Conservation (phyloP, 2,888 invertebrate species). For the Xestia c-nigrum region DNA sequence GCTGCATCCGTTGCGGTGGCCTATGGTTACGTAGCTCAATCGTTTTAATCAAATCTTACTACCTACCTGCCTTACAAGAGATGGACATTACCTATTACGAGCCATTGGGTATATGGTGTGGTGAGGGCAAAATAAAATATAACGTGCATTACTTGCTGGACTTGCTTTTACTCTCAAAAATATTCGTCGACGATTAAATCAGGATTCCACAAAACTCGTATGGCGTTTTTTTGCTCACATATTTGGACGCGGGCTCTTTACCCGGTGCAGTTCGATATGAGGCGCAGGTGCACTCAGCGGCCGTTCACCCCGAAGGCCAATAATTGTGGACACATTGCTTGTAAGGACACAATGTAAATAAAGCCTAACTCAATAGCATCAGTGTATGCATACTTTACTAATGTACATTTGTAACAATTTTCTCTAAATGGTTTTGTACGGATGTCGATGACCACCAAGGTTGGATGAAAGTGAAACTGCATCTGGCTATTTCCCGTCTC, state of each 20-base stretch:
- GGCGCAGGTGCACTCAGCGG: slow-evolving; percentile 84
- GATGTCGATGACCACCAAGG: slow-evolving; percentile 82
- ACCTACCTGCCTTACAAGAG: slow-evolving; percentile 27
- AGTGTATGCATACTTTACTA: slow-evolving; percentile 51
- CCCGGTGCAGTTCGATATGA: slow-evolving; percentile 73
- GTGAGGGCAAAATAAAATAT: slow-evolving; percentile 17
- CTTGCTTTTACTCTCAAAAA: slow-evolving; percentile 51
- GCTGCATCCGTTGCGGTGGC: slow-evolving; percentile 64
- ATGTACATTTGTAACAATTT: slow-evolving; percentile 66
- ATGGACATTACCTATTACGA: slow-evolving; percentile 13
- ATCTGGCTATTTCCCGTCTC: slow-evolving; percentile 76
- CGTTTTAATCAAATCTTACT: slow-evolving; percentile 51
- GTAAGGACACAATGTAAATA: slow-evolving; percentile 64
- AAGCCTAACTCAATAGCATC: slow-evolving; percentile 47
- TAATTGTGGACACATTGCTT: slow-evolving; percentile 74
- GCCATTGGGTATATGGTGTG: background rate
- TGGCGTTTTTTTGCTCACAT: slow-evolving; percentile 81
- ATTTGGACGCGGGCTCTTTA: slow-evolving; percentile 79
- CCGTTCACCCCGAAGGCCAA: slow-evolving; percentile 81
- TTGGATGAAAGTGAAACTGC: slow-evolving; percentile 85
- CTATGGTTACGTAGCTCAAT: slow-evolving; percentile 54
- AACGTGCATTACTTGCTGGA: slow-evolving; percentile 1
- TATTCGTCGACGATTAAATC: slow-evolving; percentile 51
- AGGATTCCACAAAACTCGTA: slow-evolving; percentile 75
- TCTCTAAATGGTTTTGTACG: slow-evolving; percentile 71